phyloP scores from a whole-genome alignment of 2,797 vertebrate genomes.

The Lithobates sylvaticus region DNA sequence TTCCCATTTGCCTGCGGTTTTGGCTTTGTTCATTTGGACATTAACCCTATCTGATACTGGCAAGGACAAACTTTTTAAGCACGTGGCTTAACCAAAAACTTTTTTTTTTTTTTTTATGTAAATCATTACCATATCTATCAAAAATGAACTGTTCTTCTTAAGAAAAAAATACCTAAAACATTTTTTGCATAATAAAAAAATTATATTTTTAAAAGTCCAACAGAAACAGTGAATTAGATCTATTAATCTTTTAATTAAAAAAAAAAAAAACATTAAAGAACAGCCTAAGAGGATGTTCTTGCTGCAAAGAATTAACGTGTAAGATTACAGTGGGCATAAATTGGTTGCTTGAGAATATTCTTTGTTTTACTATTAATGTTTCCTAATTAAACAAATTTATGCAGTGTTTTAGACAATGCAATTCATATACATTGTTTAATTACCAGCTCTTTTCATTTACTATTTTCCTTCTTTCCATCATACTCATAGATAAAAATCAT shows the following conservation, averaged over 20 bases:
- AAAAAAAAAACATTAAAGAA: constrained; percentile 49
- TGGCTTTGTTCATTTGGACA: too few species aligned
- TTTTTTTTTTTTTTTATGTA: too few species aligned
- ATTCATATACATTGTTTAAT: constrained; percentile 53
- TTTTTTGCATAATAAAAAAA: constrained; percentile 4
- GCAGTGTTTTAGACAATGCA: constrained; percentile 28
- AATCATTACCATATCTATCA: too few species aligned
- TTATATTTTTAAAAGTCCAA: too few species aligned
- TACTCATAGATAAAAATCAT: constrained; percentile 42
- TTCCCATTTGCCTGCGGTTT: too few species aligned
- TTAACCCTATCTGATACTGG: too few species aligned
- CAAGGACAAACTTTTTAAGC: too few species aligned
- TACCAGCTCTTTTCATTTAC: constrained; percentile 47
- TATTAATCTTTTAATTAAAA: constrained; percentile 48
- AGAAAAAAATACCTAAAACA: neutral
- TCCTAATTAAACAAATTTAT: constrained; percentile 51
- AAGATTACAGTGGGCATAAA: constrained; percentile 33
- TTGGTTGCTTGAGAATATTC: constrained; percentile 46
- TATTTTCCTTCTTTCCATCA: constrained; percentile 47
- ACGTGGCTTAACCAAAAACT: too few species aligned
- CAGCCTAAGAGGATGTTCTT: constrained; percentile 32
- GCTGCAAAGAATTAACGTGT: constrained; percentile 38
- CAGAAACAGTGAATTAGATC: constrained; percentile 34
- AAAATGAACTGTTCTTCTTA: neutral
- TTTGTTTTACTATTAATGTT: constrained; percentile 54